These are phyloP conservation scores for Polyommatus icarus DNA, from an alignment of 2,888 invertebrate species.

Conservation along the genomic window DNA sequence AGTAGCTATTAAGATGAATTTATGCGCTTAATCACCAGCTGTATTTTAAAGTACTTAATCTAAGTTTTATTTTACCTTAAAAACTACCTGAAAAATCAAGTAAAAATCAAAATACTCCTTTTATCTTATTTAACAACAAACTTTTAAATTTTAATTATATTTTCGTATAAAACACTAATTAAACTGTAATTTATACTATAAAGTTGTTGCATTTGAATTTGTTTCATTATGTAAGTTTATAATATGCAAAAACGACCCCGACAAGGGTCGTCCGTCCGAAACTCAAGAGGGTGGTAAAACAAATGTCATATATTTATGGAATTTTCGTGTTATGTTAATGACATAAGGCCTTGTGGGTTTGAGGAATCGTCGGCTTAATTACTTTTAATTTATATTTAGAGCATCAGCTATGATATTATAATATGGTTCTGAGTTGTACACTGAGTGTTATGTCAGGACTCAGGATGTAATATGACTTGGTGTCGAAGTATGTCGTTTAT, in stretches of 20 bases:
- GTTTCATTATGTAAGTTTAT: slow-evolving; percentile 45
- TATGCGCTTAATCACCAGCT: neutral
- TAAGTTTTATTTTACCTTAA: neutral
- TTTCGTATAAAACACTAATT: neutral
- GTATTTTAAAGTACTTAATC: neutral
- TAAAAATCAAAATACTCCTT: neutral
- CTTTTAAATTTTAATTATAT: neutral
- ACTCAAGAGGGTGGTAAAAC: slow-evolving; percentile 69
- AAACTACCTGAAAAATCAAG: neutral
- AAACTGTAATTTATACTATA: slow-evolving; percentile 26
- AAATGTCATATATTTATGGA: slow-evolving; percentile 77
- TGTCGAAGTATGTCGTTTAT: no score
- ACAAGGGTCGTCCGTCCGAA: slow-evolving; percentile 56
- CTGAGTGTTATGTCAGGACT: neutral
- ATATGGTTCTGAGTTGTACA: neutral
- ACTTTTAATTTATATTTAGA: slow-evolving; percentile 19
- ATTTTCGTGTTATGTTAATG: slow-evolving; percentile 76
- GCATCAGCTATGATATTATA: neutral
- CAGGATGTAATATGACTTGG: neutral
- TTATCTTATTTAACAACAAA: neutral
- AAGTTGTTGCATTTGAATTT: slow-evolving; percentile 21
- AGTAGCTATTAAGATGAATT: neutral
- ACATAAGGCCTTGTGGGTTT: slow-evolving; percentile 50
- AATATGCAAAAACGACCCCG: slow-evolving; percentile 52
- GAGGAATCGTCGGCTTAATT: slow-evolving; percentile 31